Evolutionary conservation across 92 coral and sea anemone genomes (phyloP), one percentile per base, ranked within the genome.

Genomic region (Heliopora coerulea): DNA sequence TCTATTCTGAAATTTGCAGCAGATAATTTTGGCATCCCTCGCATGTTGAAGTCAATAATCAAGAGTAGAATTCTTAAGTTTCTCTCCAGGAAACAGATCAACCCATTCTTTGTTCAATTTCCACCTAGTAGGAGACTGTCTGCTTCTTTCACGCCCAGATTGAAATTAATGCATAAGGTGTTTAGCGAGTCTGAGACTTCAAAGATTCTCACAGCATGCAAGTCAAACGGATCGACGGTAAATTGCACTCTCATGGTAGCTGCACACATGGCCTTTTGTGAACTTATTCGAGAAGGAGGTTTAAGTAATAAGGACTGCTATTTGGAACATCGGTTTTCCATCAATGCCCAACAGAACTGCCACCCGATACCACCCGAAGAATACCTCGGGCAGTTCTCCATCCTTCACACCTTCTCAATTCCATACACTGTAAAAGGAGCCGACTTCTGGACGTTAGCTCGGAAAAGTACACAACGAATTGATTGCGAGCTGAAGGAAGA

Each of bases 401-500:
- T 12, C 14, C 14, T 7, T 21, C 32, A 66, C 0, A 17, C 49
- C 6, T 20, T 66, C 28, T 24, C 27, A 40, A 18, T 66, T 19
- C 49, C 41, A n/a, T 66, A 44, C 56, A n/a, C 32, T 2, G n/a
- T 5, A 15, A 24, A 18, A 5, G 21, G 0, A 41, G 56, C 1
- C 0, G 73, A 66, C 20, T 66, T 66, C 17, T 66, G 73, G 73
- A 46, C 41, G n/a, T 0, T 27, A 18, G 73, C 73, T 24, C 56
- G 44, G 50, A 20, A 66, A 25, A 41, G 34, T 25, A 66, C 73
- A 42, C 0, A 41, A 33, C 57, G 30, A 19, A 21, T 66, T 41
- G 8, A 46, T 3, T 32, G 34, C 34, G 24, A 15, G 26, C 17
- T 66, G 7, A 25, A 66, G 21, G 32, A 42, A 2, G 73, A 21